Base-by-base conservation (phyloP, 2,113 vertebrate genomes). In the Lates calcarifer region DNA sequence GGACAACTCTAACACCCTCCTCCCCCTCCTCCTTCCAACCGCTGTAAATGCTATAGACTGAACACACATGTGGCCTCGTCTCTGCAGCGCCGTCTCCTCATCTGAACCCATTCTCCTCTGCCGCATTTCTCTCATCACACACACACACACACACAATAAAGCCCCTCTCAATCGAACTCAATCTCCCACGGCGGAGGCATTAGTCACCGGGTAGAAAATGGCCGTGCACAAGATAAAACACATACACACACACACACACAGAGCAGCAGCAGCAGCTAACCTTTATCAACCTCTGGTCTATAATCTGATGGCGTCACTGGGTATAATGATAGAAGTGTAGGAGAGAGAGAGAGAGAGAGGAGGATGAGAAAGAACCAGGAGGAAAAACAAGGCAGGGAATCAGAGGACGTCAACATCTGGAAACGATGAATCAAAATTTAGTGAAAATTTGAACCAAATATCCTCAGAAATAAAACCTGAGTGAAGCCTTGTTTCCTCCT, bases 71-170 rank as follows among this genome's bases (percentile, higher is more conserved):
- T 31, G 24, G 31, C 22, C 64, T 35, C 12, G 47, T 67, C 72
- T 76, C 79, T 68, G 83, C 83, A 85, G 79, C 31, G 61, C 33
- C 20, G 20, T 82, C 61, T 85, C 82, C 86, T 88, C 86, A 39
- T 65, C 28, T 88, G 83, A 88, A 88, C 86, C 49, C 64, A 26
- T 6, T 71, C 65, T 39, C 74, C 47, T 68, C 71, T 84, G 77
- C 77, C 26, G 78, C 82, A 87, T 49, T 69, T 43, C 24, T 37
- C 60, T 47, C 64, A 62, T 55, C 45, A 55, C n/a, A 37, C 29
- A 61, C 29, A 61, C 47, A 55, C 55, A 79, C 68, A 65, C 68
- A 60, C 58, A 43, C 24, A 18, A 24, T 43, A 18, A 65, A 41
- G 35, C 39, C 61, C 62, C 13, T 56, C 65, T 77, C 49, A 77